These are phyloP conservation scores for Plectropomus leopardus DNA, from an alignment of 2,113 vertebrate species.

Conservation along the genomic window DNA sequence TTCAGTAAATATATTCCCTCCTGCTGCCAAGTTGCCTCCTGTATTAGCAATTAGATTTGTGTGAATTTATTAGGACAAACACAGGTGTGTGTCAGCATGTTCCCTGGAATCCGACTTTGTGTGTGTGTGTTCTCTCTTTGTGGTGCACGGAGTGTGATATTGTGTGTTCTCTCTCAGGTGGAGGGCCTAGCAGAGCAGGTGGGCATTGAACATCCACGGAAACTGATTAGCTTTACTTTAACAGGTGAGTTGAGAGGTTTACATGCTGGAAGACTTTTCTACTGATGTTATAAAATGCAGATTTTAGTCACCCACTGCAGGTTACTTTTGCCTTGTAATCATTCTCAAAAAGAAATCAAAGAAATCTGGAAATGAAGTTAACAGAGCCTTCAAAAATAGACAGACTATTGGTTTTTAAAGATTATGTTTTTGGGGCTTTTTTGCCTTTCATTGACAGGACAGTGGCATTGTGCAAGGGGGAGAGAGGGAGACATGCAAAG, in stretches of 20 bases:
- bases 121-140: not conserved
- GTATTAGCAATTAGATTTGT: not conserved
- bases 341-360: not conserved
- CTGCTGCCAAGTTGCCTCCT: not conserved
- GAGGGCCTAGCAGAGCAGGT: slow-evolving; percentile 91
- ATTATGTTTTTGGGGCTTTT: too few relatives aligned
- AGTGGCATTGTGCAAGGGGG: too few relatives aligned
- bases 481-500: too few relatives aligned
- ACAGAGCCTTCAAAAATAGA: not conserved
- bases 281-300: not conserved
- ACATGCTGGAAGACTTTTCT: too few relatives aligned
- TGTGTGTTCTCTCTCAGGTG: slow-evolving; percentile 81
- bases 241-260: slow-evolving; percentile 87
- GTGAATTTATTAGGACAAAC: not conserved
- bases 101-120: not conserved
- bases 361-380: not conserved
- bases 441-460: too few relatives aligned
- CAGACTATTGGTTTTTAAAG: slow-evolving; percentile 15
- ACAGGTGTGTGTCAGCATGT: not conserved
- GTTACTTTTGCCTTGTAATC: not conserved
- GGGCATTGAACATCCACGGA: slow-evolving; percentile 90
- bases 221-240: slow-evolving; percentile 95
- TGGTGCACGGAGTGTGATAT: not conserved
- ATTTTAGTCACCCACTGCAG: not conserved
- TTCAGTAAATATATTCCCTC: not conserved